Evolutionary conservation across 1,140 invertebrate species (phyloP).

Genomic region (Drosophila mojavensis): DNA sequence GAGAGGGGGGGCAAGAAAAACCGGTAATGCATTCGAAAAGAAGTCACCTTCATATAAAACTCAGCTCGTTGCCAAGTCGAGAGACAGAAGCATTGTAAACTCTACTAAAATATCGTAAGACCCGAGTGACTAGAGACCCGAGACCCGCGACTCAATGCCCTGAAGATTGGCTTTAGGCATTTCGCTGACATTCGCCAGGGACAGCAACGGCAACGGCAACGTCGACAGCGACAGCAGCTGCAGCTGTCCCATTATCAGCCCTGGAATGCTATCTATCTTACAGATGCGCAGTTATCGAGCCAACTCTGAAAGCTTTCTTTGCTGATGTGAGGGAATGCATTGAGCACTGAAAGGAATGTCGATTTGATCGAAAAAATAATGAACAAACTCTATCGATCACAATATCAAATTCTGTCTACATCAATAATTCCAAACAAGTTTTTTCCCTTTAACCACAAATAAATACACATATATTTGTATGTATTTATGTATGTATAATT

Average conservation of each 20-base stretch:
- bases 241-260: conserved; percentile 24
- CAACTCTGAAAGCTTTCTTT: conserved; percentile 6
- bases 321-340: conserved; percentile 7
- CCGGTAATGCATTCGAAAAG: conserved; percentile 80
- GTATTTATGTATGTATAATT: no score
- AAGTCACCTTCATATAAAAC: conserved; percentile 74
- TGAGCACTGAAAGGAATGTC: conserved; percentile 6
- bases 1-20: conserved; percentile 41
- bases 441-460: not conserved
- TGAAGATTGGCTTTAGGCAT: conserved; percentile 26
- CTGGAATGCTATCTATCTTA: conserved; percentile 15
- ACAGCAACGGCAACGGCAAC: not conserved
- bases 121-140: conserved; percentile 11
- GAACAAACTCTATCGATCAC: not conserved
- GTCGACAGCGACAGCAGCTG: conserved; percentile 5
- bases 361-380: not conserved
- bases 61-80: conserved; percentile 39
- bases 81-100: conserved; percentile 9
- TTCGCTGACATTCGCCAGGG: conserved; percentile 36
- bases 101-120: conserved; percentile 30
- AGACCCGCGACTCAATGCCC: not conserved
- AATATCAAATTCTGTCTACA: conserved; percentile 14
- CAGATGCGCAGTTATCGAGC: conserved; percentile 5
- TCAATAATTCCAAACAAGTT: conserved; percentile 49
- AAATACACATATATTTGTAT: not conserved